Base-by-base conservation (phyloP, 2,113 vertebrate genomes). In the Pygoscelis antarcticus region DNA sequence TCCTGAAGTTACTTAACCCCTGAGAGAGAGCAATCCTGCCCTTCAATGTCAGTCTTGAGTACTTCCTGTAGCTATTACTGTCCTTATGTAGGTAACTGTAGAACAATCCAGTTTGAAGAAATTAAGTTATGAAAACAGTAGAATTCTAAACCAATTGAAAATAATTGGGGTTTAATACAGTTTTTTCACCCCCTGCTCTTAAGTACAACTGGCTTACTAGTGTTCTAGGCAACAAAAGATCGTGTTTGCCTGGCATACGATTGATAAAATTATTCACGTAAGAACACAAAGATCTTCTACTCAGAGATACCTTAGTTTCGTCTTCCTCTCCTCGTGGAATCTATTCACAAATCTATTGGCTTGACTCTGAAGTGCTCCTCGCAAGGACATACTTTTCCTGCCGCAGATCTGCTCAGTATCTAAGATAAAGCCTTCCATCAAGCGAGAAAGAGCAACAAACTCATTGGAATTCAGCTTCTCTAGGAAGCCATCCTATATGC, bases 311-410 rank as follows among this genome's bases (percentile, higher is more conserved):
- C 99, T 98, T 75, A 99, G 99, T 88, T 99, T 99, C 34, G 98
- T 99, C 97, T 99, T 99, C 94, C 99, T 98, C 57, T 99, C 99
- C 61, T 99, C 99, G 21, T 99, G 99, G 98, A 99, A 99, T 80
- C 99, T 99, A 77, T 99, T 99, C 66, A 99, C 99, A 92, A 99
- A 99, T 97, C 98, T 99, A 88, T 99, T 99, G 95, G 99, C 99
- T 98, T 99, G 99, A 82, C 99, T 99, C 98, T 99, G 99, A 93
- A 99, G 99, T 32, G 99, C 98, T 96, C 99, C 99, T 97, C 99
- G 96, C 93, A 99, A 98, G 64, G 99, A 99, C 94, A 98, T 98
- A 38, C 99, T 99, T 93, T 98, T 99, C 83, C 99, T 97, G 97
- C 98, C 98, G 34, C 99, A 99, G 93, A 99, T 98, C 87, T 98